phyloP scores from a whole-genome alignment of 2,797 vertebrate species.

The Heliangelus exortis region DNA sequence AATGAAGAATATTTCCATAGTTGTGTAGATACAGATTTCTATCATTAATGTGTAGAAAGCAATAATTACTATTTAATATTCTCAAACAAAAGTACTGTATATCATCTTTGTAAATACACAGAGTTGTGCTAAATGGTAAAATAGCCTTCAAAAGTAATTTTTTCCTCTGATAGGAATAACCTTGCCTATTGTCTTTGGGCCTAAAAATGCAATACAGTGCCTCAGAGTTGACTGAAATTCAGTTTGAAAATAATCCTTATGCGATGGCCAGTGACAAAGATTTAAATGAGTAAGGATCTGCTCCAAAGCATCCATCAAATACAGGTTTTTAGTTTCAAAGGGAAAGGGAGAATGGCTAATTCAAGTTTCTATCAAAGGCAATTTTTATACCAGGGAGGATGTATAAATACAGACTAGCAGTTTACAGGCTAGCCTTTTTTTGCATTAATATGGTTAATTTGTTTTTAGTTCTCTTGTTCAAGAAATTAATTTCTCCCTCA shows the following conservation, averaged over 20 bases:
- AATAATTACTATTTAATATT: background rate
- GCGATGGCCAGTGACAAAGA: background rate
- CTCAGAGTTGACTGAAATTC: background rate
- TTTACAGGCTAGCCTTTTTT: constrained; percentile 21
- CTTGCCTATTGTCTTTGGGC: background rate
- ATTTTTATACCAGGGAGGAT: constrained; percentile 5
- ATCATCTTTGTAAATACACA: background rate
- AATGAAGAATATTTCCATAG: background rate
- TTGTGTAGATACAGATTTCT: background rate
- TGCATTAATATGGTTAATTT: constrained; percentile 50
- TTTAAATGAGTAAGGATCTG: background rate
- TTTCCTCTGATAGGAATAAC: background rate
- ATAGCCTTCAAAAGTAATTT: background rate
- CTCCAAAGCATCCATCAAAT: background rate
- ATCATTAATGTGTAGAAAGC: background rate
- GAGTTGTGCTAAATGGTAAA: background rate
- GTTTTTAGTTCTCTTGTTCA: constrained; percentile 26
- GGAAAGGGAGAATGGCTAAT: background rate
- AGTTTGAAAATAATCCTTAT: background rate
- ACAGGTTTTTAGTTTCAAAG: background rate
- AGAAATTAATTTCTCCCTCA: constrained; percentile 16
- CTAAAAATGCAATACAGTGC: background rate
- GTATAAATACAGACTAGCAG: constrained; percentile 3
- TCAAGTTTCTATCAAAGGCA: background rate
- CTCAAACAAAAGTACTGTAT: background rate